Base-by-base conservation (phyloP, 2,113 vertebrate species). In the Cinclus cinclus region DNA sequence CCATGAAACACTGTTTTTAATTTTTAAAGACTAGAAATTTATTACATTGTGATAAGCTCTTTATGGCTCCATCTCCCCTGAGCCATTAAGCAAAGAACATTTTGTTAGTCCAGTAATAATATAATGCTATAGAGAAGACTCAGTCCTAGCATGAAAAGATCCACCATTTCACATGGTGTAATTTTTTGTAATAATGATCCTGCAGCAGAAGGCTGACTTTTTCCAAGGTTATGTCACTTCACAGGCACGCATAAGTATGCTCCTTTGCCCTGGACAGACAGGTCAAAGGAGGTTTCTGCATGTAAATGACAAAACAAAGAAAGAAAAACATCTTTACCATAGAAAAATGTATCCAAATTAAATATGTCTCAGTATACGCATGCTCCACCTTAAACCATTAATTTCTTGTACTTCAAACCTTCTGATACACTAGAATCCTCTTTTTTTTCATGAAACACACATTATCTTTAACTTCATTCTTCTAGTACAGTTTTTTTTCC, bases 21-120 rank as follows among this genome's bases (percentile, higher is more conserved):
- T 96, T 96, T 95, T 95, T 95, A 94, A 96, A 90, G 64, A 89
- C 82, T 68, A 49, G 35, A 83, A 86, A 90, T 83, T 53, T 90
- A 92, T 83, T 93, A 58, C 53, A 64, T 7, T 82, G 82, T 19
- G 37, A 73, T 73, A 91, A 1, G 2, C 15, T 88, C 42, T 86
- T 83, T 90, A 70, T 65, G 58, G 63, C 35, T 70, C 25, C 24
- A 69, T 81, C 47, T 93, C 73, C 76, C 76, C 44, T 39, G 64
- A 92, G 88, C 60, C 56, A 74, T 53, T 90, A 81, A 88, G 68
- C 68, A 90, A 94, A 85, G 35, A 94, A 89, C 3, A 5, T 70
- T 87, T 79, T 71, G 68, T 70, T 93, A 86, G 88, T 59, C 71
- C 52, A 81, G 47, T 62, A 93, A 60, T 39, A 94, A 76, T 13